A percentile compares a stretch with the other conserved stretches of the same genome.
Evolutionary conservation across 1,140 invertebrate species (phyloP).

Genomic region (Drosophila persimilis): DNA sequence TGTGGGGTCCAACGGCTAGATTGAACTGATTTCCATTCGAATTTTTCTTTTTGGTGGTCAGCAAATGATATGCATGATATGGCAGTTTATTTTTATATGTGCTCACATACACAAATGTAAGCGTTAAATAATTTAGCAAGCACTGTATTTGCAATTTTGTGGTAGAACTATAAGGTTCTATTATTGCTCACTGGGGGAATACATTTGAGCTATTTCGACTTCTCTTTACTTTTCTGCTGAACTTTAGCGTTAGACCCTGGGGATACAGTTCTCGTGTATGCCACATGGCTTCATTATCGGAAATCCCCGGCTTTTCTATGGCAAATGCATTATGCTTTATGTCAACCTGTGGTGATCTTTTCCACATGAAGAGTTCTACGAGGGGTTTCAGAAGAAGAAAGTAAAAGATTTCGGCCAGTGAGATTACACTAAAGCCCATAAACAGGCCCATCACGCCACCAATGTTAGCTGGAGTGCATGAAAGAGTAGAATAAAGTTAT

Average conservation of each 20-base stretch:
- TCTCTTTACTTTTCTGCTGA: not conserved
- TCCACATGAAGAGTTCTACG: slow-evolving; percentile 56
- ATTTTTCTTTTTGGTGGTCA: slow-evolving; percentile 10
- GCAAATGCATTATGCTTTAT: slow-evolving; percentile 9
- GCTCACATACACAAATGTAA: not conserved
- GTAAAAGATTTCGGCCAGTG: slow-evolving; percentile 89
- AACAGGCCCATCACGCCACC: slow-evolving; percentile 92
- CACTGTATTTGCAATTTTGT: not conserved
- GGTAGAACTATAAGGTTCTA: too few relatives aligned
- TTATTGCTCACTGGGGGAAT: slow-evolving; percentile 6
- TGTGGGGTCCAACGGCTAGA: too few relatives aligned
- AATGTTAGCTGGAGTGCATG: slow-evolving; percentile 86
- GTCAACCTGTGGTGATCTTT: slow-evolving; percentile 14
- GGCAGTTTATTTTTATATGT: not conserved
- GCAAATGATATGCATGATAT: slow-evolving; percentile 25
- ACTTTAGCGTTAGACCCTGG: slow-evolving; percentile 33
- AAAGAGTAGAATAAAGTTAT: slow-evolving; percentile 21
- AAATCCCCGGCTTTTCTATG: not conserved
- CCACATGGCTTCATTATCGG: slow-evolving; percentile 34
- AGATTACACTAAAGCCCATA: slow-evolving; percentile 91
- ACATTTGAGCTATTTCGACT: not conserved
- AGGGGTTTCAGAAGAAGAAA: slow-evolving; percentile 85
- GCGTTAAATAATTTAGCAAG: slow-evolving; percentile 17
- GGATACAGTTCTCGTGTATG: slow-evolving; percentile 58
- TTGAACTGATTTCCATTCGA: too few relatives aligned